phyloP scores from a whole-genome alignment of 2,797 vertebrate genomes.

The Arctocebus calabarensis region DNA sequence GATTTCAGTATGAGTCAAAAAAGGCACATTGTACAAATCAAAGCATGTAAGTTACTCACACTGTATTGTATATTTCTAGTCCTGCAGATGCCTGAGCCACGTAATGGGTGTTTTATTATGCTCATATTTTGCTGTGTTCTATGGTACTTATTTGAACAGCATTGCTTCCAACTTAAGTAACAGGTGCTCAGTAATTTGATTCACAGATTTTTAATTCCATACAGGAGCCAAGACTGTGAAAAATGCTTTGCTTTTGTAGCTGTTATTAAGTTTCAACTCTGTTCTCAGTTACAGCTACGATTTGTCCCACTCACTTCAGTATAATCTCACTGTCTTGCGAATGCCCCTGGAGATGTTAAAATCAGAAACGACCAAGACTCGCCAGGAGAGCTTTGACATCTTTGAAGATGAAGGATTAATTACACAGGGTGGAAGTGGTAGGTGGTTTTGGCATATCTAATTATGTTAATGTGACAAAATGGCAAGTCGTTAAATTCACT shows the following conservation, averaged over 20 bases:
- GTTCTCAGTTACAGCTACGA: slow-evolving; percentile 97
- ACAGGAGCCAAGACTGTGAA: background rate
- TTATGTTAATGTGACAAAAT: slow-evolving; percentile 29
- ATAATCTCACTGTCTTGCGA: slow-evolving; percentile 95
- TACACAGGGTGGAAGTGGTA: slow-evolving; percentile 92
- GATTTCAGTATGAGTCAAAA: slow-evolving; percentile 27
- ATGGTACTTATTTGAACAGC: background rate
- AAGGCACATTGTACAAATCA: background rate
- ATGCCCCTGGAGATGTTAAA: slow-evolving; percentile 92
- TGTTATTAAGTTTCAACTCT: slow-evolving; percentile 76
- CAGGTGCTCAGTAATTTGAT: slow-evolving; percentile 46
- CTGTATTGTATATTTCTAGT: slow-evolving; percentile 27
- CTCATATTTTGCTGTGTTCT: background rate
- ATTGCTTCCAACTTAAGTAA: slow-evolving; percentile 3
- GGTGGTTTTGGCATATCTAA: slow-evolving; percentile 67
- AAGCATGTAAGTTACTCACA: background rate
- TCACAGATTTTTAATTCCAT: slow-evolving; percentile 47
- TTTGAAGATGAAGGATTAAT: slow-evolving; percentile 98
- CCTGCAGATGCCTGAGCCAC: background rate
- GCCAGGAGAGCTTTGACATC: slow-evolving; percentile 97
- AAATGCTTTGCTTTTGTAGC: slow-evolving; percentile 56
- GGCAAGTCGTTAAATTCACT: background rate
- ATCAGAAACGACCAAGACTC: slow-evolving; percentile 88
- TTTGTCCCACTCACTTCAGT: slow-evolving; percentile 97
- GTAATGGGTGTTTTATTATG: background rate